A percentile compares a stretch with the other conserved stretches of the same genome.
Conservation (phyloP, 2,888 invertebrate species). For the Tridacna gigas region DNA sequence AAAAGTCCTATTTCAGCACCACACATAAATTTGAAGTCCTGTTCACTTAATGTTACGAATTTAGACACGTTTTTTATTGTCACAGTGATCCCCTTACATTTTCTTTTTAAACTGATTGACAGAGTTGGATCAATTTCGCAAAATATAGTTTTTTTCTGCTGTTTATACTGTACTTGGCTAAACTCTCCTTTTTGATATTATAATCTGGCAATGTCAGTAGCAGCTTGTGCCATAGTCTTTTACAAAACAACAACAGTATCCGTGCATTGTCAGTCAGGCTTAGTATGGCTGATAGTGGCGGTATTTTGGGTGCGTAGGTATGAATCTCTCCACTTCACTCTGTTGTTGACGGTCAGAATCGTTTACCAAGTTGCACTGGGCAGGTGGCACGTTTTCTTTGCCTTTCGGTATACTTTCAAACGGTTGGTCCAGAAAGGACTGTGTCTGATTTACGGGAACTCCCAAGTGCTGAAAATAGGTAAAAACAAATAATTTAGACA, state of each 20-base stretch:
- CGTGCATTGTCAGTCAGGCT: background rate
- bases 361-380: background rate
- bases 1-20: slow-evolving; percentile 4
- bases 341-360: background rate
- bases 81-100: background rate
- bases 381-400: background rate
- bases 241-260: background rate
- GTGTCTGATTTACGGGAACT: background rate
- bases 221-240: slow-evolving; percentile 9
- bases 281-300: slow-evolving; percentile 20
- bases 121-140: slow-evolving; percentile 4
- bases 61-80: slow-evolving; percentile 21
- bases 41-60: slow-evolving; percentile 16
- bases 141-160: background rate
- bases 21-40: slow-evolving; percentile 8
- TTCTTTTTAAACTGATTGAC: slow-evolving; percentile 13
- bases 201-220: slow-evolving; percentile 3
- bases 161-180: slow-evolving; percentile 1
- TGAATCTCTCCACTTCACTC: background rate
- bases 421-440: background rate
- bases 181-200: slow-evolving; percentile 20
- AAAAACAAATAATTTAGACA: background rate
- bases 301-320: slow-evolving; percentile 6
- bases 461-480: slow-evolving; percentile 5
- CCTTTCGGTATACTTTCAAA: background rate